Base-by-base conservation (phyloP, 2,113 vertebrate species). In the Rafetus swinhoei region DNA sequence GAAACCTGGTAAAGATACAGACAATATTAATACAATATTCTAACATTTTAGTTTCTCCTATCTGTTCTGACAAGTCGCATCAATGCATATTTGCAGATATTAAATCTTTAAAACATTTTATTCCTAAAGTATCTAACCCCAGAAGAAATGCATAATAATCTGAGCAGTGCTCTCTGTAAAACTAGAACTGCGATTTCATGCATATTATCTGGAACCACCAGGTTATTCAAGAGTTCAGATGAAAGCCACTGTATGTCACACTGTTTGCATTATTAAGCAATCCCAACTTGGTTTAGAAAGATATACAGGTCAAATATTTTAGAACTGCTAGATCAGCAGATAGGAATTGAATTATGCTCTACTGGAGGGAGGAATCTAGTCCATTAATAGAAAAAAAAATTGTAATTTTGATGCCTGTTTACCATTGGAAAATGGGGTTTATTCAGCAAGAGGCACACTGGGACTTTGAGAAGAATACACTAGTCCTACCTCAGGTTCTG, bases 281-380 rank as follows among this genome's bases (percentile, higher is more conserved):
- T 50, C 24, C 74, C 39, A 45, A 77, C 45, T 50, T 27, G 22
- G 11, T 45, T 22, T 77, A 76, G 74, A 25, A 25, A 76, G 39
- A 76, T 45, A 35, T 19, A 50, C 39, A 50, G 27, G 22, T 25
- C 74, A 77, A 4, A 2, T 2, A 14, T 1, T 2, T 7, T 29
- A 4, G 19, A 76, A 9, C 3, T 3, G 39, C 19, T 2, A 24
- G 9, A 4, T 22, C 32, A 1, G 52, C 7, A 10, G 60, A 54
- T 21, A 81, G 3, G 0, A 65, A 14, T 18, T 25, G 4, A 1
- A 0, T 1, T 7, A 2, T 1, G 19, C 35, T 6, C 84, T 81
- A 50, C 3, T 3, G 29, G 52, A 77, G 0, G 25, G 7, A 3
- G 2, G 18, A 27, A 55, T 21, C n/a, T 21, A 1, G n/a, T 18